Percentiles rank a stretch among this genome's conserved stretches.
Evolutionary conservation across 2,113 vertebrate genomes (phyloP).

Genomic region (Tapirus terrestris): DNA sequence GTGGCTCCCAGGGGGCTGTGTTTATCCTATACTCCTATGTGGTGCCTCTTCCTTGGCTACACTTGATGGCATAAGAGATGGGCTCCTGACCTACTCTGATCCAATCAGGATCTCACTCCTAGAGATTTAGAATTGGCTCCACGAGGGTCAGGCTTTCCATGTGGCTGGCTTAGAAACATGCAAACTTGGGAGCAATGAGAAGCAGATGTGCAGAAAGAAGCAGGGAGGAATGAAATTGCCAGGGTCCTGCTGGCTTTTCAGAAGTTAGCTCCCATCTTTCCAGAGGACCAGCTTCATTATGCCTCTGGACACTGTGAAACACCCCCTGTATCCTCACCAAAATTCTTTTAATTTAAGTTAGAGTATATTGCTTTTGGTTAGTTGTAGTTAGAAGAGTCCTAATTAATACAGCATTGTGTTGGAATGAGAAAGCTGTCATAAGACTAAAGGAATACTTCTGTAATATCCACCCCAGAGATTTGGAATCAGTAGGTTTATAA

Average conservation of each 20-base stretch:
- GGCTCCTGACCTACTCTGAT: background rate
- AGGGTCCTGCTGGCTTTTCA: background rate
- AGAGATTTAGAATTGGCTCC: background rate
- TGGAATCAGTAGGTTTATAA: background rate
- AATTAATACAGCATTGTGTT: background rate
- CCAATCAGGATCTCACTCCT: background rate
- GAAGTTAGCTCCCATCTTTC: background rate
- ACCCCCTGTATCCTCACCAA: background rate
- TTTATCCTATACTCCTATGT: background rate
- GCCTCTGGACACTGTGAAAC: background rate
- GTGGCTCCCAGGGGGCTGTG: background rate
- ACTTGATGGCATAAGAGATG: background rate
- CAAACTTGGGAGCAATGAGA: background rate
- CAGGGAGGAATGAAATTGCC: rapidly evolving
- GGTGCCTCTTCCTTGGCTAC: background rate
- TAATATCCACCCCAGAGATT: background rate
- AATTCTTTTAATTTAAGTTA: background rate
- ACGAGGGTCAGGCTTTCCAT: background rate
- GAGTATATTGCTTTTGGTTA: background rate
- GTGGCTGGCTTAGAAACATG: background rate
- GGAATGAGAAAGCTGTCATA: background rate
- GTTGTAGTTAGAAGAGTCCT: background rate
- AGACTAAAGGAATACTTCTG: background rate
- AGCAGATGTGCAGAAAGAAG: background rate
- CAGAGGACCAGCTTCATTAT: background rate